Base-by-base conservation (phyloP, 2,797 vertebrate species). In the Sebastes oblongus region DNA sequence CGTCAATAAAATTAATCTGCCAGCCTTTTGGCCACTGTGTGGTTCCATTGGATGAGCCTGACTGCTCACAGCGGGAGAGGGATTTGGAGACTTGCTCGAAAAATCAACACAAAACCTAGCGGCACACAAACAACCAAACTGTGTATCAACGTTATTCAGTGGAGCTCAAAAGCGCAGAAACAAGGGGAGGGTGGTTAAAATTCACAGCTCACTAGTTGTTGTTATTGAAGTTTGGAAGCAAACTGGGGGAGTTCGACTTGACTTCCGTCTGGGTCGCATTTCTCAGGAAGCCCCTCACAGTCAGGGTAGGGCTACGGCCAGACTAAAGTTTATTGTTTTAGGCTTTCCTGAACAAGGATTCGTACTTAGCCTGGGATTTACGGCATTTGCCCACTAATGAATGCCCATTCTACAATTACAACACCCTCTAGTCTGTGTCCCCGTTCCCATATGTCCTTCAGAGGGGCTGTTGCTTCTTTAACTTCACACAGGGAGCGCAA, bases 1-100 rank as follows among this genome's bases (percentile, higher is more conserved):
- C 97, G 97, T 98, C 98, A 98, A 99, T 99, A 99, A 98, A 98
- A 98, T 98, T 97, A 98, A 99, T 99, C 97, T 98, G 96, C 96
- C 95, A 88, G 96, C 96, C 96, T 97, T 97, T 97, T 97, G 97
- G 96, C 96, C 95, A 95, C 96, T 94, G 96, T 95, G 95, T 95
- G 93, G 95, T 94, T 93, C 93, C 88, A 89, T 85, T 92, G 93
- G 91, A 92, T 85, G 92, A 93, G 94, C 93, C 93, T 91, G 93
- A 91, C 90, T 91, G 92, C 92, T 91, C 89, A 94, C 94, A 92
- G 92, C 93, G 78, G 94, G 94, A 90, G 90, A 89, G 85, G 90
- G 92, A 93, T 94, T 93, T 92, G 90, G 90, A 93, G 83, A 90
- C 85, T 78, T 69, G 88, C 90, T 88, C 5, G 81, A 91, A 93